A percentile compares a stretch with the other conserved stretches of the same genome.
phyloP scores from a whole-genome alignment of 2,888 invertebrate genomes.

The Rotaria magnacalcarata region DNA sequence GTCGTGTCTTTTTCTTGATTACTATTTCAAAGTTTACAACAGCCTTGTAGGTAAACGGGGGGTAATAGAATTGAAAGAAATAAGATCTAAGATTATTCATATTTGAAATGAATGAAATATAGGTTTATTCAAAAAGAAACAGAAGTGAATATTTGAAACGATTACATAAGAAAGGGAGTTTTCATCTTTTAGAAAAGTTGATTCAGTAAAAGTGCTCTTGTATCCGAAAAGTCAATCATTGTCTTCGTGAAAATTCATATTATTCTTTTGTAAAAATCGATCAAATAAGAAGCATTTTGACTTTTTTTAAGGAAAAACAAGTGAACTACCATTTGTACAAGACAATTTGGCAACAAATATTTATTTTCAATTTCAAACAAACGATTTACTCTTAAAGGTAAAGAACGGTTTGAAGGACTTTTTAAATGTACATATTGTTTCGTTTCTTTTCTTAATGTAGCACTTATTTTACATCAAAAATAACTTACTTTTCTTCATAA shows the following conservation, averaged over 20 bases:
- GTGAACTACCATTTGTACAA: not conserved
- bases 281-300: not conserved
- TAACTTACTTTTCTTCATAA: conserved; percentile 34
- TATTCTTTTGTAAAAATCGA: not conserved
- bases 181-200: too few relatives aligned
- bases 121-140: too few relatives aligned
- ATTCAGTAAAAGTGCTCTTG: too few relatives aligned
- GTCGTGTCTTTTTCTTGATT: not conserved
- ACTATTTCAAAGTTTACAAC: not conserved
- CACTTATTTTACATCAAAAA: too few relatives aligned
- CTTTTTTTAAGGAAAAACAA: not conserved
- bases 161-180: too few relatives aligned
- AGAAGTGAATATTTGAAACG: too few relatives aligned
- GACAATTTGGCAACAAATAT: not conserved
- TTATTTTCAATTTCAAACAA: not conserved
- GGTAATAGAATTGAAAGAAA: not conserved
- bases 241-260: not conserved
- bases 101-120: too few relatives aligned
- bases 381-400: not conserved
- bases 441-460: too few relatives aligned
- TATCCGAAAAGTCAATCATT: not conserved
- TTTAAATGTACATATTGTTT: not conserved
- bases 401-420: not conserved
- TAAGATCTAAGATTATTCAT: not conserved
- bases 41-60: not conserved